These are phyloP conservation scores for Thumatha senex DNA, from an alignment of 2,888 invertebrate species.

Conservation along the genomic window DNA sequence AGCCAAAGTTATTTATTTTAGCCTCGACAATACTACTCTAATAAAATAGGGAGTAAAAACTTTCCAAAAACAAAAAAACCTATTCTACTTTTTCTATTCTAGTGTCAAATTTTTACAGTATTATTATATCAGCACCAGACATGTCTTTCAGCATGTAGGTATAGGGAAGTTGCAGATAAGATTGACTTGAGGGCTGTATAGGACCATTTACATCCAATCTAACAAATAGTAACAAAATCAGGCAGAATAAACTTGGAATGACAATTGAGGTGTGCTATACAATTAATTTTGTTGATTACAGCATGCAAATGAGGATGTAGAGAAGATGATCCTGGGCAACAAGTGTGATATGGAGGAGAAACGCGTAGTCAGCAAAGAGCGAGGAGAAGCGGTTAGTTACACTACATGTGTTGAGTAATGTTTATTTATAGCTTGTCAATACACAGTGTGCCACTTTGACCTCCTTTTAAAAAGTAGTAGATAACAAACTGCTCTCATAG, in stretches of 20 bases:
- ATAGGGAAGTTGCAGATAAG: too few species aligned
- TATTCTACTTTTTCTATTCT: too few species aligned
- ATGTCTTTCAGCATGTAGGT: too few species aligned
- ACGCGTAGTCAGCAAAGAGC: conserved; percentile 94
- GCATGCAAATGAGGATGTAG: conserved; percentile 99
- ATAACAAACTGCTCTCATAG: neutral
- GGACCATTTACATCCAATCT: too few species aligned
- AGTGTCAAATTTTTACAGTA: too few species aligned
- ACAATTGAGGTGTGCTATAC: neutral
- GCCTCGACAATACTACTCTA: too few species aligned
- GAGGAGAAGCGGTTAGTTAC: conserved; percentile 93
- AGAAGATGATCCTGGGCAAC: conserved; percentile 99
- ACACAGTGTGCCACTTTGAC: neutral
- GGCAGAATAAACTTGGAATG: neutral
- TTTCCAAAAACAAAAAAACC: too few species aligned
- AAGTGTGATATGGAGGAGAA: conserved; percentile 99
- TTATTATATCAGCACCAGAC: too few species aligned
- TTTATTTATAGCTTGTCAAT: neutral
- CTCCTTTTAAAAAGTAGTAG: neutral
- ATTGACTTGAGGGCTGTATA: too few species aligned
- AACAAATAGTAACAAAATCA: too few species aligned
- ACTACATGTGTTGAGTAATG: neutral
- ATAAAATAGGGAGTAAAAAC: too few species aligned
- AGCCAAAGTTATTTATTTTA: neutral
- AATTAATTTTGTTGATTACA: conserved; percentile 62